Base-by-base conservation (phyloP, 2,113 vertebrate species). In the Mixornis gularis region DNA sequence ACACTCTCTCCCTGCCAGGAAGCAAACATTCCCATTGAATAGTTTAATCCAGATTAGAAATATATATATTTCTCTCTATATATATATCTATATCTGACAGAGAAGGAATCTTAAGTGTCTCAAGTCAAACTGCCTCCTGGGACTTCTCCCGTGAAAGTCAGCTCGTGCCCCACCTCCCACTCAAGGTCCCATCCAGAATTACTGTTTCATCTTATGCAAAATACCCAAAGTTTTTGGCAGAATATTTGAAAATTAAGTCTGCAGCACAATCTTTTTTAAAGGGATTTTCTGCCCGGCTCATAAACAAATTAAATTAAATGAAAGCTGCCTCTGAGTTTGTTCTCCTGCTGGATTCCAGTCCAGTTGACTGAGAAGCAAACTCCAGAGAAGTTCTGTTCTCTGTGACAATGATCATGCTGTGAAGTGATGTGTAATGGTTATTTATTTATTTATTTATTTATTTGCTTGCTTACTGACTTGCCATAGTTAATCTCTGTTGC, bases 241-340 rank as follows among this genome's bases (percentile, higher is more conserved):
- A 69, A 92, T 26, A 82, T 17, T 52, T 92, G 62, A 83, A 78
- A 79, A 52, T 41, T 38, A 87, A 51, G 60, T 53, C n/a, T 65
- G 14, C 48, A 84, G 46, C 8, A 21, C 9, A 29, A 6, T 41
- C 22, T 34, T 70, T 78, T 38, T 51, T 84, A 89, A 79, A 49
- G 51, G 49, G 73, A 90, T 92, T 87, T 94, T 93, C 86, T 93
- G 72, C 58, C 77, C 79, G 65, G 32, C 27, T 92, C 90, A 89
- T 81, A 84, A 74, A 93, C 29, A 84, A 89, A 58, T 36, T 9
- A 36, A 36, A 36, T 91, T n/a, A 90, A 46, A 62, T 26, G 30
- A 90, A 84, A 90, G 34, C 52, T 52, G 27, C 30, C 21, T 65
- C 52, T 44, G n/a, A n/a, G 21, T 77, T 43, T 56, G 10, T 80